phyloP scores from a whole-genome alignment of 2,888 invertebrate genomes.

The Aleiodes testaceus region DNA sequence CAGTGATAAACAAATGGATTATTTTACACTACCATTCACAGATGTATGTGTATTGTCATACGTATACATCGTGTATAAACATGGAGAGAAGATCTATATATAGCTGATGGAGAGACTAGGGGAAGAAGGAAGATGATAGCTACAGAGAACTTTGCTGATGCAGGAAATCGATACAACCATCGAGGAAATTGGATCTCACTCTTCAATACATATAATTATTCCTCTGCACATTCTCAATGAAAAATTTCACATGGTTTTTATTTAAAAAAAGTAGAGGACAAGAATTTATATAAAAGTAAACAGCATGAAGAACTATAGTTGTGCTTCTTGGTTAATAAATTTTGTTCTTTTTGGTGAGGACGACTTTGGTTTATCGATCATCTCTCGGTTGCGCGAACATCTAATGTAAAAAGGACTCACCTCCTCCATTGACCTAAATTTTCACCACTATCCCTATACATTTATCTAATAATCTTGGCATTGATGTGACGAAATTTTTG shows the following conservation, averaged over 20 bases:
- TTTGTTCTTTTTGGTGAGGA: not conserved
- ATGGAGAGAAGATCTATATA: not conserved
- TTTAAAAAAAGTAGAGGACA: too few species aligned
- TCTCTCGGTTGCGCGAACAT: not conserved
- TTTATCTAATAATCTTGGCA: not conserved
- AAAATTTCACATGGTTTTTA: not conserved
- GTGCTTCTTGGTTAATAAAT: not conserved
- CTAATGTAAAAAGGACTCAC: conserved; percentile 18
- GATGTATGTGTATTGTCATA: conserved; percentile 1
- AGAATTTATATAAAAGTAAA: not conserved
- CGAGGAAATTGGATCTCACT: conserved; percentile 16
- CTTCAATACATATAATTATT: not conserved
- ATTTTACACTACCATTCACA: not conserved
- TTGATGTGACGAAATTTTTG: not conserved
- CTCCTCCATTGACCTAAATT: conserved; percentile 15
- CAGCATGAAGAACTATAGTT: not conserved
- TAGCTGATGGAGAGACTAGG: not conserved
- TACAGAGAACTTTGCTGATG: conserved; percentile 7
- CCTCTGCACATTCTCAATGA: not conserved
- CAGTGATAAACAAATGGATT: conserved; percentile 12
- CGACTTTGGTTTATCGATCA: conserved; percentile 21
- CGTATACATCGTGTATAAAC: not conserved
- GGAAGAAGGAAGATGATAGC: not conserved
- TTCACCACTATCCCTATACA: not conserved
- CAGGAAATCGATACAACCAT: conserved; percentile 18